A percentile compares a stretch with the other conserved stretches of the same genome.
phyloP scores from a whole-genome alignment of 2,113 vertebrate genomes.

The Takifugu flavidus region DNA sequence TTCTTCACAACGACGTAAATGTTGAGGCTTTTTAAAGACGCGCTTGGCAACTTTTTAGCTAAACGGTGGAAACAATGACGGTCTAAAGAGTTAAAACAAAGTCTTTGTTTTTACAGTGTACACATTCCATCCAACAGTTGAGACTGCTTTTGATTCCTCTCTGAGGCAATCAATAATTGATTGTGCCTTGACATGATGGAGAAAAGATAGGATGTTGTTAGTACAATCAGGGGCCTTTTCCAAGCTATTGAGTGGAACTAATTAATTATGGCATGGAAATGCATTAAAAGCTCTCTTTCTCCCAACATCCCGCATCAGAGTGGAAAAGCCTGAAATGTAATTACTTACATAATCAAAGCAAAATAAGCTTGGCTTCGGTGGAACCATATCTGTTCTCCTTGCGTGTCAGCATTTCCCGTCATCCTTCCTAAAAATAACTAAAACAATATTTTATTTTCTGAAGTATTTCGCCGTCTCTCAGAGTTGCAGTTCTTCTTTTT shows the following conservation, averaged over 20 bases:
- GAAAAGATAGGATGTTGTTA: constrained; percentile 51
- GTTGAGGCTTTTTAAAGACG: no score
- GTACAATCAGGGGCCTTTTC: constrained; percentile 63
- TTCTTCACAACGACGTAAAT: no score
- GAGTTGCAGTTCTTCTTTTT: no score
- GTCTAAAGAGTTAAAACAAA: no score
- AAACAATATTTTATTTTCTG: constrained; percentile 49
- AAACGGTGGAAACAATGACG: no score
- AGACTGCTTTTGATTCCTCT: constrained; percentile 12
- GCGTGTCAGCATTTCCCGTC: constrained; percentile 38
- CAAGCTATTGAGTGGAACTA: constrained; percentile 69
- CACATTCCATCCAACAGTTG: background rate
- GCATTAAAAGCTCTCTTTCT: constrained; percentile 56
- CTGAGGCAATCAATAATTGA: constrained; percentile 41
- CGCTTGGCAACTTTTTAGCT: no score
- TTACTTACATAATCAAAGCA: constrained; percentile 69
- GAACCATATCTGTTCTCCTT: constrained; percentile 61
- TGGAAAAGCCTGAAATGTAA: constrained; percentile 72
- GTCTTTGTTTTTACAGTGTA: constrained; percentile 5
- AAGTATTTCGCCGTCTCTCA: constrained; percentile 21
- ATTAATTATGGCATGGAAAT: constrained; percentile 74
- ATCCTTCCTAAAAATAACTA: constrained; percentile 47
- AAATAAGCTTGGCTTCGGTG: constrained; percentile 61
- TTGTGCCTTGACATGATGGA: constrained; percentile 48
- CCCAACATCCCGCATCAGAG: constrained; percentile 60